Conservation (phyloP, 2,113 vertebrate genomes). For the Amphilophus citrinellus region DNA sequence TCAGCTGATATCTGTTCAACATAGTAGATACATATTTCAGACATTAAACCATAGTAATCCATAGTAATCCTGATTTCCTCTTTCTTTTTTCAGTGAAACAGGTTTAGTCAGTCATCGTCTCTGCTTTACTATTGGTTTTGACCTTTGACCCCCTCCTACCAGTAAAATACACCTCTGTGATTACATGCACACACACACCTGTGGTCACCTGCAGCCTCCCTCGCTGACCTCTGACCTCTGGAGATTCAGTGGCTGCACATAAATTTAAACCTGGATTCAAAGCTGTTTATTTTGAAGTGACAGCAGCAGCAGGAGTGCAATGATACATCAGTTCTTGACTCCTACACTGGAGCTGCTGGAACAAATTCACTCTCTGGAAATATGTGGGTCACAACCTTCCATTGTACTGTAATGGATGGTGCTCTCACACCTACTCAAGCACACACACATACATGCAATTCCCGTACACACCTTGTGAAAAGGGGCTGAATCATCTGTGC, state of each 20-base stretch:
- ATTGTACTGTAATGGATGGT: slow-evolving; percentile 14
- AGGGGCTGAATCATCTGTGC: slow-evolving; percentile 71
- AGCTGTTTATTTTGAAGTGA: slow-evolving; percentile 28
- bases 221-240: slow-evolving; percentile 12
- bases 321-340: slow-evolving; percentile 31
- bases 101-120: not conserved
- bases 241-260: not conserved
- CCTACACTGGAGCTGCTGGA: slow-evolving; percentile 7
- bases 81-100: not conserved
- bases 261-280: not conserved
- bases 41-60: not conserved
- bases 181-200: slow-evolving; percentile 14
- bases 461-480: slow-evolving; percentile 37
- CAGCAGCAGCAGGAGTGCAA: slow-evolving; percentile 5
- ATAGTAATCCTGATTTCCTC: not conserved
- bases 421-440: not conserved
- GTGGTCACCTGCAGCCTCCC: slow-evolving; percentile 27
- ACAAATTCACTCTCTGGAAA: slow-evolving; percentile 43
- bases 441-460: not conserved
- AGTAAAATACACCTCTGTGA: slow-evolving; percentile 37
- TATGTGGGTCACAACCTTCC: slow-evolving; percentile 52
- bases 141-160: slow-evolving; percentile 28
- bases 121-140: slow-evolving; percentile 1
- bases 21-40: not conserved
- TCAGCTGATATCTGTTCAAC: not conserved